phyloP scores from a whole-genome alignment of 2,797 vertebrate species.

The Threskiornis aethiopicus region DNA sequence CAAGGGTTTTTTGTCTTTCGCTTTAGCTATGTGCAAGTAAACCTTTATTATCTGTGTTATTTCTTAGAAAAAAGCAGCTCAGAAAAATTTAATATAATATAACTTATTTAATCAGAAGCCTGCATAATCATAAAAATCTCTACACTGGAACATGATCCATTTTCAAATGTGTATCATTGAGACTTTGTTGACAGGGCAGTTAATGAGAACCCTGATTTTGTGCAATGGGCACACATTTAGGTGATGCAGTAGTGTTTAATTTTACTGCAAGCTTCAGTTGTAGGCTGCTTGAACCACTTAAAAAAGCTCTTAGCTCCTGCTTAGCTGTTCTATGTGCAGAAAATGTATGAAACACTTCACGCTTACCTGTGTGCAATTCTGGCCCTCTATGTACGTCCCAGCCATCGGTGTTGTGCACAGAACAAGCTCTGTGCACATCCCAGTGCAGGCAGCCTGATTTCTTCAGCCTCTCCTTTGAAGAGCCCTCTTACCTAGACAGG shows the following conservation, averaged over 20 bases:
- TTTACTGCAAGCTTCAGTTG: not conserved
- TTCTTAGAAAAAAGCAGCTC: not conserved
- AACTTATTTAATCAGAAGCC: not conserved
- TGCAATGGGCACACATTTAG: not conserved
- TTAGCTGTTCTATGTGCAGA: not conserved
- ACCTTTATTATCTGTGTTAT: not conserved
- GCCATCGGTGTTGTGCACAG: fast-evolving
- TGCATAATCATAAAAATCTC: not conserved
- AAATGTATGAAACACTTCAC: not conserved
- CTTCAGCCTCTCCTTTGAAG: not conserved
- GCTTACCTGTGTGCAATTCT: not conserved
- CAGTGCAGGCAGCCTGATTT: not conserved
- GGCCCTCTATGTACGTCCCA: not conserved
- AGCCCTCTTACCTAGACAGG: not conserved
- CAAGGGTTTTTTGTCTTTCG: not conserved
- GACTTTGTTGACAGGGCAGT: not conserved
- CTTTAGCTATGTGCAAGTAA: not conserved
- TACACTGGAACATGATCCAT: not conserved
- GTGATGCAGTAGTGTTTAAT: not conserved
- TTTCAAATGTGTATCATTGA: not conserved
- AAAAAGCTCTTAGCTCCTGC: not conserved
- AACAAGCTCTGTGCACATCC: not conserved
- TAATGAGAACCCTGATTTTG: not conserved
- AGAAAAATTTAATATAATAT: not conserved
- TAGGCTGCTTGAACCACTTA: not conserved